Evolutionary conservation across 1,140 invertebrate genomes (phyloP).

Genomic region (Dendrolimus punctatus): DNA sequence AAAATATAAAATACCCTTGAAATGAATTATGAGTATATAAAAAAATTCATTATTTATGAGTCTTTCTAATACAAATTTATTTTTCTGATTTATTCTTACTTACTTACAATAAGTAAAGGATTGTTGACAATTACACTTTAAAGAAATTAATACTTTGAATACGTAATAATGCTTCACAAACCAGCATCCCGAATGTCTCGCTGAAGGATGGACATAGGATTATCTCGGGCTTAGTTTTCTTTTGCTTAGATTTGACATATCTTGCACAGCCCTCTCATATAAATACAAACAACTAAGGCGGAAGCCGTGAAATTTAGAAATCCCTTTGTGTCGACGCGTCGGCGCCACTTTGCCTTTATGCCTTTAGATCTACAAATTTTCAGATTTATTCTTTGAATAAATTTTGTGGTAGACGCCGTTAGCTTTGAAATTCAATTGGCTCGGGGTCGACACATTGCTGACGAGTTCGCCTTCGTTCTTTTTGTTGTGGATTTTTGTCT

Average conservation of each 20-base stretch:
- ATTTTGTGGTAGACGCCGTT: constrained; percentile 68
- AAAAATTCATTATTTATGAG: too few species aligned
- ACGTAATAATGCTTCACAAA: too few species aligned
- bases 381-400: constrained; percentile 72
- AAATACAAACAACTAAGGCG: constrained; percentile 63
- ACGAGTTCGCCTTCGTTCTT: constrained; percentile 52
- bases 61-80: too few species aligned
- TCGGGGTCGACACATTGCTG: constrained; percentile 63
- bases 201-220: too few species aligned
- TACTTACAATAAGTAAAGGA: too few species aligned
- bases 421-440: constrained; percentile 71
- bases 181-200: too few species aligned
- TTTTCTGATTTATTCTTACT: too few species aligned
- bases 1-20: too few species aligned
- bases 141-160: too few species aligned
- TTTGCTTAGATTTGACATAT: constrained; percentile 48
- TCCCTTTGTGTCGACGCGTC: constrained; percentile 67
- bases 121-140: too few species aligned
- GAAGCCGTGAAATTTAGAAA: constrained; percentile 71
- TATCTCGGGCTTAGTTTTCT: too few species aligned
- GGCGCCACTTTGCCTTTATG: constrained; percentile 64
- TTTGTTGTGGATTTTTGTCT: constrained; percentile 46
- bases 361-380: constrained; percentile 71
- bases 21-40: too few species aligned
- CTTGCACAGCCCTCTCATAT: constrained; percentile 55